Conservation (phyloP, 2,113 vertebrate genomes). For the Sapayoa aenigma region DNA sequence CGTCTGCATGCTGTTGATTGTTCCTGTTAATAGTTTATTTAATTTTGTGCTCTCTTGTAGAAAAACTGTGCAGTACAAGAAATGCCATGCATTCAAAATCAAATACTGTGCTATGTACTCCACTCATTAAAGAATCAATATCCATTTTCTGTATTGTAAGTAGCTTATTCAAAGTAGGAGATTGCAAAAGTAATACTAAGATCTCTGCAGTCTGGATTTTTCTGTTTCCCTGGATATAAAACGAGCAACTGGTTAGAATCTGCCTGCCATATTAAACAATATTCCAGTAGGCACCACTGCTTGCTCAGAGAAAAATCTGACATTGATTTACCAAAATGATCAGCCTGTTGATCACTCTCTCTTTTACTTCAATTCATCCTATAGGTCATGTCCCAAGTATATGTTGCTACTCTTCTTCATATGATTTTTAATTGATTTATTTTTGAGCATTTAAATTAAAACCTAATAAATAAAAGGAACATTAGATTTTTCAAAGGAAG, state of each 20-base stretch:
- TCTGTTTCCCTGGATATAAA: not conserved
- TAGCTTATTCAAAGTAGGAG: constrained; percentile 26
- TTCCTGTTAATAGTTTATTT: not conserved
- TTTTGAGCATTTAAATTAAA: not conserved
- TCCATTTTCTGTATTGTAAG: not conserved
- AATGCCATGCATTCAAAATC: not conserved
- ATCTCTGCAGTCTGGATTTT: not conserved
- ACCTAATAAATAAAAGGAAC: not conserved
- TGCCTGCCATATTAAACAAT: not conserved
- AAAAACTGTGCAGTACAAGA: not conserved
- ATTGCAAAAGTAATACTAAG: not conserved
- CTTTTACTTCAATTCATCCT: not conserved
- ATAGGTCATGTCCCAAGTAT: not conserved
- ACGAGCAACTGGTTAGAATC: constrained; percentile 18
- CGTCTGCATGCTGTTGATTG: not conserved
- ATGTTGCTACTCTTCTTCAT: not conserved
- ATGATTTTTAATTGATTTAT: not conserved
- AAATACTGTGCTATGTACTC: not conserved
- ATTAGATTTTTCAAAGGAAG: not conserved
- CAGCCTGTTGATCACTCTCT: not conserved
- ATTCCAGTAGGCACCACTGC: not conserved
- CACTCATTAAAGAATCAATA: constrained; percentile 17
- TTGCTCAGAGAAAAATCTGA: not conserved
- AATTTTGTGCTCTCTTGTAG: not conserved
- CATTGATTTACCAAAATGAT: not conserved